Percentiles rank a stretch among this genome's conserved stretches.
Conservation (phyloP, 1,140 invertebrate genomes). For the Drosophila parabipectinata region DNA sequence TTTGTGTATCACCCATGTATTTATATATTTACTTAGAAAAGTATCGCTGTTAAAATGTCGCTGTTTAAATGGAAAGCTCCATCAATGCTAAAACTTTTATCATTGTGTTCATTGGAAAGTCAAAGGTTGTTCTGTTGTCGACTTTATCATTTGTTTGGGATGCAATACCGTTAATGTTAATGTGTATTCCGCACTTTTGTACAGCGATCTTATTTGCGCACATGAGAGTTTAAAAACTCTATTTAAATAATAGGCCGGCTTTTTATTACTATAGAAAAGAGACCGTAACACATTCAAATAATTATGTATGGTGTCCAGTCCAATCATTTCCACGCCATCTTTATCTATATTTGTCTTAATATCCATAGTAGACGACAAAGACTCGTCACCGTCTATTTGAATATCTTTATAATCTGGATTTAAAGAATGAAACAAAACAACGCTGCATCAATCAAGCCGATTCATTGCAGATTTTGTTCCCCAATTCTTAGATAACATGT, state of each 20-base stretch:
- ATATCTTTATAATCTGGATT: conserved; percentile 96
- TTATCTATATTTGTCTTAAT: conserved; percentile 85
- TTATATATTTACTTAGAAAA: no score
- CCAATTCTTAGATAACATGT: conserved; percentile 70
- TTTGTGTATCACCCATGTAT: no score
- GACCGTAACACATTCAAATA: conserved; percentile 92
- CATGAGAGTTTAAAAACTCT: conserved; percentile 97
- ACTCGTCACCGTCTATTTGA: conserved; percentile 77
- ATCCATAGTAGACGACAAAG: conserved; percentile 76
- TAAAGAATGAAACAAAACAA: conserved; percentile 95
- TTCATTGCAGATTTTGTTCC: conserved; percentile 68
- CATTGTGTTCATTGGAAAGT: conserved; percentile 15
- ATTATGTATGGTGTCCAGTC: conserved; percentile 92
- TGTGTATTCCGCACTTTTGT: conserved; percentile 97
- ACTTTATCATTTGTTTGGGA: conserved; percentile 86
- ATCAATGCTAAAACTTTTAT: conserved; percentile 30
- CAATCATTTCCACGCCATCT: conserved; percentile 92
- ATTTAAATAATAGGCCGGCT: conserved; percentile 97
- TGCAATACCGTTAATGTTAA: conserved; percentile 90
- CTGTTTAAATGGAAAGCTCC: conserved; percentile 21
- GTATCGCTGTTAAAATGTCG: background rate
- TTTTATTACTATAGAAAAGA: conserved; percentile 96
- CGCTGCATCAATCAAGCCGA: conserved; percentile 94
- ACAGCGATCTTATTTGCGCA: conserved; percentile 95
- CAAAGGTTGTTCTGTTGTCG: conserved; percentile 46